Evolutionary conservation across 2,113 vertebrate genomes (phyloP).

Genomic region (Eupsittula cactorum): DNA sequence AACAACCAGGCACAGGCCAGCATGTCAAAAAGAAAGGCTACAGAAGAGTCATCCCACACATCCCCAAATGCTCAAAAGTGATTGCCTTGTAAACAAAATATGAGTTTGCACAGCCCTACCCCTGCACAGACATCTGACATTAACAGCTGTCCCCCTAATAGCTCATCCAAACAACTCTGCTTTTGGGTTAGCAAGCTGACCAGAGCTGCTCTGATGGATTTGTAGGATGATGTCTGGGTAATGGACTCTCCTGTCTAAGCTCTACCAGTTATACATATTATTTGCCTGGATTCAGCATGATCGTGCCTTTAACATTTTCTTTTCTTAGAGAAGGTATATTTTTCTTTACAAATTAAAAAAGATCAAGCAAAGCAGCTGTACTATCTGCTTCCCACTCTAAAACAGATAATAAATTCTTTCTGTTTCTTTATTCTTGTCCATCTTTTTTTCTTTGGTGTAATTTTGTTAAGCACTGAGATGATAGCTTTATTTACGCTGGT

Average conservation of each 20-base stretch:
- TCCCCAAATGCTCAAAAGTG: neutral
- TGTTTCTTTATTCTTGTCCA: neutral
- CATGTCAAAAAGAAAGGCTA: neutral
- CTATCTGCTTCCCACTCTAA: neutral
- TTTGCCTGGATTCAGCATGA: neutral
- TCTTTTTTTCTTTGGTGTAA: neutral
- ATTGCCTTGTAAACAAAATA: constrained; percentile 9
- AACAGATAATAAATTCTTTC: neutral
- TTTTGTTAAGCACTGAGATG: neutral
- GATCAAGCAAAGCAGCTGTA: neutral
- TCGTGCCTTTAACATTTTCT: neutral
- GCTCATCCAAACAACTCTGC: neutral
- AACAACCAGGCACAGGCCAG: neutral
- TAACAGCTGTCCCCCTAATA: neutral
- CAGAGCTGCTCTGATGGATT: neutral
- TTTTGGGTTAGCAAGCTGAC: neutral
- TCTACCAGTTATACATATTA: neutral
- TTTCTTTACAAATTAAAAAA: neutral
- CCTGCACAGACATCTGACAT: constrained; percentile 22
- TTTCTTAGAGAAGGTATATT: neutral
- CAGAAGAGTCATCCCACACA: neutral
- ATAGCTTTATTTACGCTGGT: neutral
- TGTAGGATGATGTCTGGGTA: neutral
- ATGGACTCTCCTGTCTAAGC: neutral
- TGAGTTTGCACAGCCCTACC: neutral